Evolutionary conservation across 2,888 invertebrate genomes (phyloP).

Genomic region (Taphrorychus bicolor): DNA sequence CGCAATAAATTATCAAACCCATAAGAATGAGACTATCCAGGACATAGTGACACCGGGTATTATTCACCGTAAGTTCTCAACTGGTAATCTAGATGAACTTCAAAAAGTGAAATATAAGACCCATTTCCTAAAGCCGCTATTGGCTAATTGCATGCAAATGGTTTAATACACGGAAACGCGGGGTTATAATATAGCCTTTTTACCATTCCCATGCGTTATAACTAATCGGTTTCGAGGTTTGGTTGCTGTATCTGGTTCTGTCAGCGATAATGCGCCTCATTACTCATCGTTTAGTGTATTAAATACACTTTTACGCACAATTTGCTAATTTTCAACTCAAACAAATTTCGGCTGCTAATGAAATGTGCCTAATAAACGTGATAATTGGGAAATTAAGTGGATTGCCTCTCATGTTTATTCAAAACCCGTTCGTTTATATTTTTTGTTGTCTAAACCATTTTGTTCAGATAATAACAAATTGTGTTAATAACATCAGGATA

Average conservation of each 20-base stretch:
- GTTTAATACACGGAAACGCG: neutral
- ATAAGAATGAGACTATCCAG: neutral
- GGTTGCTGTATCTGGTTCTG: slow-evolving; percentile 9
- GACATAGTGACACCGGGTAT: neutral
- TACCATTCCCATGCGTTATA: neutral
- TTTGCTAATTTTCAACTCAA: slow-evolving; percentile 11
- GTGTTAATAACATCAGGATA: neutral
- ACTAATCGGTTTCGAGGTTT: slow-evolving; percentile 12
- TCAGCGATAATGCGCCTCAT: slow-evolving; percentile 5
- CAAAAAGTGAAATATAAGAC: neutral
- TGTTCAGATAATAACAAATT: no score
- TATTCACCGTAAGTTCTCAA: neutral
- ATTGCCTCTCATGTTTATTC: neutral
- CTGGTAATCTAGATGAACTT: neutral
- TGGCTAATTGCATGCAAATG: slow-evolving; percentile 4
- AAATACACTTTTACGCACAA: slow-evolving; percentile 2
- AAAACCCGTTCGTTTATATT: neutral
- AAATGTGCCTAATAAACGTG: slow-evolving; percentile 10
- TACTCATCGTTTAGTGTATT: slow-evolving; percentile 13
- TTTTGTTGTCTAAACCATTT: neutral
- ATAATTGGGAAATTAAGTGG: slow-evolving; percentile 9
- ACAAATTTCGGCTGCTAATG: slow-evolving; percentile 12
- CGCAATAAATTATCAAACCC: neutral
- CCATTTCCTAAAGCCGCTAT: neutral
- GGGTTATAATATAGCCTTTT: neutral